Percentiles rank a stretch among this genome's conserved stretches.
Conservation (phyloP, 2,888 invertebrate genomes). For the Congeria kusceri region DNA sequence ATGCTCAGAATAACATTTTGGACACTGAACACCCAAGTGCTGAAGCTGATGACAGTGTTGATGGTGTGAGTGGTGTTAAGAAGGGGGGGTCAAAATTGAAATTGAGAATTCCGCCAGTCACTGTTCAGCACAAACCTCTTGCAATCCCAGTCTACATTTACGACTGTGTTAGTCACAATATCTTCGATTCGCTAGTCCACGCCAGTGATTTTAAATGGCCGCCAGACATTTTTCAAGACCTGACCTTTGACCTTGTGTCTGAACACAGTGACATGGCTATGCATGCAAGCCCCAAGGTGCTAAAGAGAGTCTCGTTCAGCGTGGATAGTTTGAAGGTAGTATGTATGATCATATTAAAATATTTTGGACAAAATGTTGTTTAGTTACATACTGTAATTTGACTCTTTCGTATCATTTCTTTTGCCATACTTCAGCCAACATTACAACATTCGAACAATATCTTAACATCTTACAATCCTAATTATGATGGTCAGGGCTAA, state of each 20-base stretch:
- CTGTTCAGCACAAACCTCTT: constrained; percentile 19
- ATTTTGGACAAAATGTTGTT: no score
- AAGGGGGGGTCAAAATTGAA: constrained; percentile 19
- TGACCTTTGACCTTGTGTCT: constrained; percentile 75
- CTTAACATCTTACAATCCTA: no score
- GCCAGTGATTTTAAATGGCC: constrained; percentile 72
- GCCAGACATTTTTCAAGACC: constrained; percentile 82
- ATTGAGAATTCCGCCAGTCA: not conserved
- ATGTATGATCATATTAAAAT: no score
- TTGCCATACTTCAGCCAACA: no score
- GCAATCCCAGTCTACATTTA: constrained; percentile 89
- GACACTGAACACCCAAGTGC: not conserved
- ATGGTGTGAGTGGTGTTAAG: not conserved
- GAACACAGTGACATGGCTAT: constrained; percentile 35
- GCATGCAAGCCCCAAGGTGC: constrained; percentile 20
- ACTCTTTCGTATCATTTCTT: no score
- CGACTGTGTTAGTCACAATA: constrained; percentile 88
- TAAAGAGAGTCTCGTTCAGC: constrained; percentile 64
- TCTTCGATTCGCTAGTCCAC: constrained; percentile 86
- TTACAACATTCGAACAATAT: no score
- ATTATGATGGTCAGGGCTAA: no score
- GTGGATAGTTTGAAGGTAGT: constrained; percentile 52
- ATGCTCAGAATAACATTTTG: not conserved
- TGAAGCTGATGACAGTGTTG: not conserved
- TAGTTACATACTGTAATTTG: no score